A percentile compares a stretch with the other conserved stretches of the same genome.
These are phyloP conservation scores for Wasmannia auropunctata DNA, from an alignment of 1,140 invertebrate genomes.

Conservation along the genomic window DNA sequence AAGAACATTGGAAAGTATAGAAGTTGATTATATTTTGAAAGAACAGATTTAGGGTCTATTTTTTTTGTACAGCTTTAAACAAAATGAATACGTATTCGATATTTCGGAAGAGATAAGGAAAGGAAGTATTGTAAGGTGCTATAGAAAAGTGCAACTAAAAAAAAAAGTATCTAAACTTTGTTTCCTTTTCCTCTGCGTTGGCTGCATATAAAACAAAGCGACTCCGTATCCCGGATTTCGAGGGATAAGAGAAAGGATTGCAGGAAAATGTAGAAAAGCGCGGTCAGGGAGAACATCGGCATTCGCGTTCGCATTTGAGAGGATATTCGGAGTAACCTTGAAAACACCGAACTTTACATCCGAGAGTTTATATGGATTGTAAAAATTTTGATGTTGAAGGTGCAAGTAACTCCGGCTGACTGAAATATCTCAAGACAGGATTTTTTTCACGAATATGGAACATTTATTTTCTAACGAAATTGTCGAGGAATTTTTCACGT, in stretches of 20 bases:
- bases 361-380: background rate
- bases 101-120: background rate
- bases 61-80: background rate
- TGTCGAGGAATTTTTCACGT: background rate
- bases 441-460: background rate
- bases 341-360: background rate
- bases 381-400: background rate
- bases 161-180: background rate
- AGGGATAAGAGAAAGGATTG: background rate
- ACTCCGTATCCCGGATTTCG: background rate
- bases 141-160: background rate
- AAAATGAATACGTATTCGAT: background rate
- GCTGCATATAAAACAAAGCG: background rate
- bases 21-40: background rate
- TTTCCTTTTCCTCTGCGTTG: background rate
- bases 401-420: background rate
- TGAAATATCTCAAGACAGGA: background rate
- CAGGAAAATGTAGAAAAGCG: background rate
- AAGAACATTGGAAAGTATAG: background rate
- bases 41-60: background rate
- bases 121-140: background rate
- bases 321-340: background rate
- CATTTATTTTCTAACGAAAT: background rate
- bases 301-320: background rate
- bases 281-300: background rate